Evolutionary conservation across 2,797 vertebrate genomes (phyloP).

Genomic region (Balearica regulorum): DNA sequence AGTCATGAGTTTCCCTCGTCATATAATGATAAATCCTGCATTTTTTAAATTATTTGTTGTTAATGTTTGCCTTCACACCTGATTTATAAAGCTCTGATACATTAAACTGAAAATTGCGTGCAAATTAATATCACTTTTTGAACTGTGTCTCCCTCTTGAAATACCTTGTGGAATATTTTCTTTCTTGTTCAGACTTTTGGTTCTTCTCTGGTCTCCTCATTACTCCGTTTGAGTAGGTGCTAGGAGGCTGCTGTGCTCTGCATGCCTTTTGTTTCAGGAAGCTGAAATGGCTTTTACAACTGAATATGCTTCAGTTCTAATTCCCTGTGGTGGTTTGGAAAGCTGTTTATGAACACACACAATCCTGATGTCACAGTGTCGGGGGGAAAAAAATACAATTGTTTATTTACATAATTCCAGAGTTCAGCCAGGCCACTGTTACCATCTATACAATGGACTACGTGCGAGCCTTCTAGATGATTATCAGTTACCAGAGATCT

Average conservation of each 20-base stretch:
- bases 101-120: not conserved
- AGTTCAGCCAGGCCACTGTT: constrained; percentile 94
- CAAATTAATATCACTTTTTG: not conserved
- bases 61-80: not conserved
- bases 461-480: constrained; percentile 90
- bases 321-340: not conserved
- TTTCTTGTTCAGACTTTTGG: not conserved
- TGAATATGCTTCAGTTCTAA: not conserved
- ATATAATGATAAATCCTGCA: not conserved
- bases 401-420: constrained; percentile 64
- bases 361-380: not conserved
- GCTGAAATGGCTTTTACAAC: not conserved
- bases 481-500: constrained; percentile 96
- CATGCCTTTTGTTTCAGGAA: not conserved
- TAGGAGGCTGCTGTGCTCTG: not conserved
- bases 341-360: not conserved
- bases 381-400: not conserved
- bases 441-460: constrained; percentile 93
- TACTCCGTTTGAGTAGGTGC: not conserved
- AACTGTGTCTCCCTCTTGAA: not conserved
- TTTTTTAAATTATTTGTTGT: not conserved
- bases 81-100: not conserved
- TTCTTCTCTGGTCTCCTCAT: not conserved
- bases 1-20: not conserved
- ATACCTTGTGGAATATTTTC: not conserved